Percentiles rank a stretch among this genome's conserved stretches.
phyloP scores from a whole-genome alignment of 2,113 vertebrate species.

The Coturnix japonica region DNA sequence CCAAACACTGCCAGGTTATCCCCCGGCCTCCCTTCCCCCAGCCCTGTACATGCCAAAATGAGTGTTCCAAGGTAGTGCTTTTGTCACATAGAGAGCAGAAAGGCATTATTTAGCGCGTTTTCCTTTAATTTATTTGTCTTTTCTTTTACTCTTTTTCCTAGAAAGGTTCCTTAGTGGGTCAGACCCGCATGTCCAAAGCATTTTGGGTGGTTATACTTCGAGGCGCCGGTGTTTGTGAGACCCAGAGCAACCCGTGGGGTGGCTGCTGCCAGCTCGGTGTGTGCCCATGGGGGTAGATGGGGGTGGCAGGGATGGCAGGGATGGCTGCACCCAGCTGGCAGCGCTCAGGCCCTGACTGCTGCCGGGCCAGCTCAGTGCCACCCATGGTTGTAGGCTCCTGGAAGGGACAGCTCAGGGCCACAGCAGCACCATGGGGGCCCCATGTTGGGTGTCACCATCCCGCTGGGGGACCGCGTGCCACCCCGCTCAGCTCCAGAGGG shows the following conservation, averaged over 20 bases:
- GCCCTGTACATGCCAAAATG: conserved; percentile 85
- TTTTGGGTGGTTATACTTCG: conserved; percentile 82
- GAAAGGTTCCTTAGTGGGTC: conserved; percentile 85
- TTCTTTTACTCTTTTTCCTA: conserved; percentile 28
- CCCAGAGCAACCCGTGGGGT: background rate
- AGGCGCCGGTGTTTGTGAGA: conserved; percentile 51
- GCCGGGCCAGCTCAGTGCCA: rapidly evolving
- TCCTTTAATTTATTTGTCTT: conserved; percentile 85
- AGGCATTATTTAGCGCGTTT: conserved; percentile 79
- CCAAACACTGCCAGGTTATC: conserved; percentile 91
- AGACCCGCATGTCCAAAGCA: conserved; percentile 90
- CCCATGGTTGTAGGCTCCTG: too few relatives aligned
- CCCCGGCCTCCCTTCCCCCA: conserved; percentile 50
- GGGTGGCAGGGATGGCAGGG: rapidly evolving
- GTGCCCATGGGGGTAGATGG: background rate
- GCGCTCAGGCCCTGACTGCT: background rate
- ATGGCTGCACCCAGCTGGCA: rapidly evolving
- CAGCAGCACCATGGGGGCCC: rapidly evolving
- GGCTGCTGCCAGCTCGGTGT: background rate
- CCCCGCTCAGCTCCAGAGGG: background rate
- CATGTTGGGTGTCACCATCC: background rate
- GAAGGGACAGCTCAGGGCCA: background rate
- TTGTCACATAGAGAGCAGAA: conserved; percentile 84
- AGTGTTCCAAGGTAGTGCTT: conserved; percentile 85
- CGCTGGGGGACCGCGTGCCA: rapidly evolving